Conservation (phyloP, 1,140 invertebrate genomes). For the Papilio xuthus region DNA sequence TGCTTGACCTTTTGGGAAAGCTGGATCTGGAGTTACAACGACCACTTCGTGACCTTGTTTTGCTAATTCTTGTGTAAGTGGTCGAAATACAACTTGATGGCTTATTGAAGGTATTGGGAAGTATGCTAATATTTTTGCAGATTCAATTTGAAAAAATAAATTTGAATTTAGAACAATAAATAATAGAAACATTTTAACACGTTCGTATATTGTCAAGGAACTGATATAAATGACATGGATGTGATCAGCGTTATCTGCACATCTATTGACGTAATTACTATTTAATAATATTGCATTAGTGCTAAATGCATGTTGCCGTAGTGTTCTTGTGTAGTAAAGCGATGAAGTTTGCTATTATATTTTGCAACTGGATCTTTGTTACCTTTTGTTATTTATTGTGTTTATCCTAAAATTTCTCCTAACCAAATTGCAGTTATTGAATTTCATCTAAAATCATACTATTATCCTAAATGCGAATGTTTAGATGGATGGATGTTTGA, state of each 20-base stretch:
- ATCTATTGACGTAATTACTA: conserved; percentile 8
- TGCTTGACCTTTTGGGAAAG: conserved; percentile 47
- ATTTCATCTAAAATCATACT: background rate
- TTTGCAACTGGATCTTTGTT: background rate
- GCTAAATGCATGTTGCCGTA: background rate
- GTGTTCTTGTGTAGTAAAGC: background rate
- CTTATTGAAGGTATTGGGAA: conserved; percentile 80
- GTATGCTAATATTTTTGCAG: conserved; percentile 77
- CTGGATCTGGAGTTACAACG: conserved; percentile 68
- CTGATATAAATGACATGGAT: background rate
- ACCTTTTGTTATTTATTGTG: background rate
- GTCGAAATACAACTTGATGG: conserved; percentile 81
- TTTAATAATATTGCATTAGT: background rate
- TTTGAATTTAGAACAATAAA: background rate
- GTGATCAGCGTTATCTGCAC: background rate
- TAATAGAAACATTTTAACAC: background rate
- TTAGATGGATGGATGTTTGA: no score
- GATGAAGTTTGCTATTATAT: background rate
- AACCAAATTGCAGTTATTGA: background rate
- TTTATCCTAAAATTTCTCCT: background rate
- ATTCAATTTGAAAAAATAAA: conserved; percentile 22
- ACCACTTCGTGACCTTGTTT: conserved; percentile 79
- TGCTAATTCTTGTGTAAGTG: conserved; percentile 72
- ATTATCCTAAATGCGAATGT: no score
- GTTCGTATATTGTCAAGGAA: background rate